Evolutionary conservation across 1,140 invertebrate species (phyloP).

Genomic region (honey bee (Apis mellifera)): Amel_HAv3.1 CM009940.2:7114001-7114500

Average conservation of each 20-base stretch:
- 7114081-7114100: not conserved
- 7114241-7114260: not conserved
- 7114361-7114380: no score
- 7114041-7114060: conserved; percentile 37
- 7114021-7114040: conserved; percentile 28
- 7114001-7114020: no score
- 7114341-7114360: no score
- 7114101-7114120: conserved; percentile 30
- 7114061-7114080: conserved; percentile 35
- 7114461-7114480: conserved; percentile 38
- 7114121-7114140: conserved; percentile 4
- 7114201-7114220: not conserved
- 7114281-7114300: no score
- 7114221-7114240: not conserved
- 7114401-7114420: not conserved
- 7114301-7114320: no score
- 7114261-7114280: no score
- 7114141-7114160: conserved; percentile 11
- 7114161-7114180: not conserved
- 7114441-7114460: conserved; percentile 25
- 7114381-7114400: not conserved
- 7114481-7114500: conserved; percentile 45
- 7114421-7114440: not conserved
- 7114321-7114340: no score
- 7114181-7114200: no score